Base-by-base conservation (phyloP, 2,113 vertebrate genomes). In the Carassius carassius region DNA sequence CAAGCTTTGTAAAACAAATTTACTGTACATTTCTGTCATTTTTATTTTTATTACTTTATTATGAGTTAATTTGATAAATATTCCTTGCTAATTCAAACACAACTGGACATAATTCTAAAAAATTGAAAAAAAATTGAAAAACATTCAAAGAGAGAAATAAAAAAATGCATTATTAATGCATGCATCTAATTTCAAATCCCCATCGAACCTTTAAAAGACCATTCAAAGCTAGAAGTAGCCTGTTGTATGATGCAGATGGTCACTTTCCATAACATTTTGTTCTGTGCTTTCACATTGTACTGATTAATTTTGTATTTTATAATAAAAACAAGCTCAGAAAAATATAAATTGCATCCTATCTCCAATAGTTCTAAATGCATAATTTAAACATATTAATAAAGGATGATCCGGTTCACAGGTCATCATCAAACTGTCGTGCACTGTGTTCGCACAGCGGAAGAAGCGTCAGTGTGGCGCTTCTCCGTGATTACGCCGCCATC, bases 251-350 rank as follows among this genome's bases (percentile, higher is more conserved):
- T 60, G 35, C 32, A 78, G 19, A 21, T 41, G 54, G 32, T 56
- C 54, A 78, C 32, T 60, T 60, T 60, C 32, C 29, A 60, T 37
- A 11, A n/a, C 17, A 2, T 60, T 41, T 41, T 78, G 76, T 23
- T 78, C 2, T 21, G n/a, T 77, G 51, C 21, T 77, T 35, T 78
- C 54, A 16, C 54, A 35, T 77, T 78, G 54, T 78, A 78, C 21
- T 60, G 32, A 60, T 78, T 78, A 37, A 37, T 37, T 7, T 78
- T 78, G 76, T 78, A 78, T 78, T 78, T 78, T 78, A 41, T 78
- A 37, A 70, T 70, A 60, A 78, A 56, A 32, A 25, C 14, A 60
- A 41, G 2, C 3, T 37, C 19, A 78, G 58, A 77, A 56, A 78
- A 60, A 60, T n/a, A 16, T 37, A 3, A 60, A 60, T 23, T 41